phyloP scores from a whole-genome alignment of 1,140 invertebrate genomes.

The Drosophila aff. region DNA sequence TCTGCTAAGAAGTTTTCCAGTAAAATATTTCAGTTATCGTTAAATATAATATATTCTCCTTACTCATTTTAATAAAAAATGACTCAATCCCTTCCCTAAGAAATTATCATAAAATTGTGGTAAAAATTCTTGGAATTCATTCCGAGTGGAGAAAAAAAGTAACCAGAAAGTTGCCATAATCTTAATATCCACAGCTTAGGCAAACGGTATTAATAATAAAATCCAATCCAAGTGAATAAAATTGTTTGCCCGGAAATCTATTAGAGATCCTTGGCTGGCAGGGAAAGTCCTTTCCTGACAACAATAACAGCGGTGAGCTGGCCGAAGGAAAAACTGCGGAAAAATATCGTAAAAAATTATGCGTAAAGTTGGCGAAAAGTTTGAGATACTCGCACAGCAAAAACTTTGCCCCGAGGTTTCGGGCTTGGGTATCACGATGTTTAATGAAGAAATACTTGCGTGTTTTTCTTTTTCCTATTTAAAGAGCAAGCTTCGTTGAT shows the following conservation, averaged over 20 bases:
- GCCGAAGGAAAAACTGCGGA: constrained; percentile 20
- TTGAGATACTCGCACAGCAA: constrained; percentile 23
- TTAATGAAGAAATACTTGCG: constrained; percentile 41
- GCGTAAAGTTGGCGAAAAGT: constrained; percentile 51
- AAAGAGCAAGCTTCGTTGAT: constrained; percentile 14
- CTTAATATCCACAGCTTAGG: constrained; percentile 42
- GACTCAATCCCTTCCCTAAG: background rate
- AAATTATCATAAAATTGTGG: constrained; percentile 17
- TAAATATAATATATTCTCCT: background rate
- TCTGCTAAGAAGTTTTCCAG: background rate
- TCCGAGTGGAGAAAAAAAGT: background rate
- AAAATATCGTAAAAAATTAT: constrained; percentile 63
- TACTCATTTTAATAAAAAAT: no score
- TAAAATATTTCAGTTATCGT: background rate
- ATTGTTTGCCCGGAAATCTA: constrained; percentile 43
- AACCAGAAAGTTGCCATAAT: constrained; percentile 15
- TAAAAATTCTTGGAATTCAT: constrained; percentile 16
- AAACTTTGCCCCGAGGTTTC: constrained; percentile 37
- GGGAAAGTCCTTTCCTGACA: constrained; percentile 14
- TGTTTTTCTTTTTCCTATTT: constrained; percentile 12
- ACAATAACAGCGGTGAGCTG: constrained; percentile 27
- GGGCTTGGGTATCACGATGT: constrained; percentile 27
- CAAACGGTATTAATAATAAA: constrained; percentile 41
- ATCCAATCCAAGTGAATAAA: constrained; percentile 38
- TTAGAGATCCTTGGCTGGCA: constrained; percentile 24